A percentile compares a stretch with the other conserved stretches of the same genome.
Conservation (phyloP, 2,888 invertebrate species). For the Agrotis clavis region DNA sequence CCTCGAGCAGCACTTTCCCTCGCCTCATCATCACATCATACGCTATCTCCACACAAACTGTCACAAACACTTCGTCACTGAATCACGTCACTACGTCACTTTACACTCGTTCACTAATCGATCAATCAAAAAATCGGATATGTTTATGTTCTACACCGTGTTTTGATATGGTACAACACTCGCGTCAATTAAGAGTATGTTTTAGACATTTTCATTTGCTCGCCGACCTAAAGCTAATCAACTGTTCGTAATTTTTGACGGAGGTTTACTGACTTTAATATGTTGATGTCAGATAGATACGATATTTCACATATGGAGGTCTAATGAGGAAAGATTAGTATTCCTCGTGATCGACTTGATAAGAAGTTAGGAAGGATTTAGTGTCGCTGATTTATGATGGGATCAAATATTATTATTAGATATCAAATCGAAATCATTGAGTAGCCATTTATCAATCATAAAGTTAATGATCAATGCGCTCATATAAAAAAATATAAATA, state of each 20-base stretch:
- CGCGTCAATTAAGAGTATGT: slow-evolving; percentile 70
- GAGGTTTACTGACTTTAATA: slow-evolving; percentile 41
- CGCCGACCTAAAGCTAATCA: slow-evolving; percentile 72
- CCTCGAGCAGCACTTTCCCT: slow-evolving; percentile 86
- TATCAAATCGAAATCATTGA: slow-evolving; percentile 31
- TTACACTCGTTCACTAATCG: slow-evolving; percentile 54
- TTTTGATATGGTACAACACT: slow-evolving; percentile 78
- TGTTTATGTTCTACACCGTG: slow-evolving; percentile 75
- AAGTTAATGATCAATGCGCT: slow-evolving; percentile 30
- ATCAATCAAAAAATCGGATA: slow-evolving; percentile 71
- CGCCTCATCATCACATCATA: slow-evolving; percentile 89
- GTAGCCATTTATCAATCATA: slow-evolving; percentile 35
- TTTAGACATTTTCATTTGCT: slow-evolving; percentile 78
- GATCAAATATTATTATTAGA: slow-evolving; percentile 13
- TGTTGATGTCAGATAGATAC: slow-evolving; percentile 11
- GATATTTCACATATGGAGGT: neutral
- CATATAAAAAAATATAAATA: slow-evolving; percentile 34
- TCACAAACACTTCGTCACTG: slow-evolving; percentile 61
- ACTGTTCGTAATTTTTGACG: slow-evolving; percentile 59
- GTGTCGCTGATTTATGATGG: slow-evolving; percentile 24
- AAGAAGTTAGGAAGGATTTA: slow-evolving; percentile 23
- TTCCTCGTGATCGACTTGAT: slow-evolving; percentile 22
- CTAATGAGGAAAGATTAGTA: slow-evolving; percentile 14
- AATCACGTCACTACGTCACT: slow-evolving; percentile 60
- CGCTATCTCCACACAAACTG: slow-evolving; percentile 80